A percentile compares a stretch with the other conserved stretches of the same genome.
Conservation (phyloP, 2,113 vertebrate species). For the Delphinapterus leucas region DNA sequence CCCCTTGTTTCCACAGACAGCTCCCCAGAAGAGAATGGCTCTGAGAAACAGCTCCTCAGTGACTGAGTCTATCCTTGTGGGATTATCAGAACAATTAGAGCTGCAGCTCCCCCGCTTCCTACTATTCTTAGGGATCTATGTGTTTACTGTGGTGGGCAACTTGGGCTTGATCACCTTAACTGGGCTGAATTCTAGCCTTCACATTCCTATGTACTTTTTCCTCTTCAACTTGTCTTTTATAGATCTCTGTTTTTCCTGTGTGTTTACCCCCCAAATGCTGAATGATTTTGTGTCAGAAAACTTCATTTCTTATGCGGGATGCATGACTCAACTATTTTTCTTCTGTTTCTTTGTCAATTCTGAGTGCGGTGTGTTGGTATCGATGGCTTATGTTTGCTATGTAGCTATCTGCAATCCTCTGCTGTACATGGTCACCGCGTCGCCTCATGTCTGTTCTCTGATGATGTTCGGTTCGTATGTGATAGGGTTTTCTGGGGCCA, state of each 20-base stretch:
- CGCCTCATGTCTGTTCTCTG: slow-evolving; percentile 4
- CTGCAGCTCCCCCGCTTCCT: slow-evolving; percentile 11
- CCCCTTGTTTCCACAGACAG: not conserved
- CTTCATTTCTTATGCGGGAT: slow-evolving; percentile 48
- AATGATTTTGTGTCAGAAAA: slow-evolving; percentile 34
- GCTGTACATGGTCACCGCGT: slow-evolving; percentile 38
- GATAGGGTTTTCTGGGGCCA: slow-evolving; percentile 40
- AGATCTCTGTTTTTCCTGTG: slow-evolving; percentile 59
- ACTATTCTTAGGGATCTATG: slow-evolving; percentile 41
- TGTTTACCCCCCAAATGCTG: slow-evolving; percentile 63
- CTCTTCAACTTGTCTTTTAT: slow-evolving; percentile 63
- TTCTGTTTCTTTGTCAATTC: slow-evolving; percentile 68
- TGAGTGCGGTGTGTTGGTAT: slow-evolving; percentile 53
- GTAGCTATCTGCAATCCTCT: slow-evolving; percentile 56
- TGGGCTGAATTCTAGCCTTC: slow-evolving; percentile 40
- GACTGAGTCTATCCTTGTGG: slow-evolving; percentile 40
- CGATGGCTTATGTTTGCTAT: slow-evolving; percentile 41
- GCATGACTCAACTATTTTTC: slow-evolving; percentile 57
- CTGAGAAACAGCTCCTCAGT: slow-evolving; percentile 44
- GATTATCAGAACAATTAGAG: slow-evolving; percentile 3
- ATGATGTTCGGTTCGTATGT: slow-evolving; percentile 1
- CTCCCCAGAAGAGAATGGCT: slow-evolving; percentile 22
- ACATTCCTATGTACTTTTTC: slow-evolving; percentile 64
- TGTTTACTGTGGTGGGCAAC: slow-evolving; percentile 59
- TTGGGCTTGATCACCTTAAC: slow-evolving; percentile 52